Conservation (phyloP, 2,888 invertebrate species). For the Blastobasis lacticolella region DNA sequence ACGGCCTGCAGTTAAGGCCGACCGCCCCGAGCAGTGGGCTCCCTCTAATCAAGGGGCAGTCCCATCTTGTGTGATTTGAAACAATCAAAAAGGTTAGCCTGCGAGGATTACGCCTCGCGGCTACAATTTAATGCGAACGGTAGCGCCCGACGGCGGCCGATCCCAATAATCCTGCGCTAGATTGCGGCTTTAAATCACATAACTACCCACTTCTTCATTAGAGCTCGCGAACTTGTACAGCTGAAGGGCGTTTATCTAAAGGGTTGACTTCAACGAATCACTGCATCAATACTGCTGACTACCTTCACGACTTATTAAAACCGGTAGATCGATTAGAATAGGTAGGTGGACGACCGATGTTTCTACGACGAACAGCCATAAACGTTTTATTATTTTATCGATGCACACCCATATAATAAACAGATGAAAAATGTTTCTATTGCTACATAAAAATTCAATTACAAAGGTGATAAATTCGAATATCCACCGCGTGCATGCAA, state of each 20-base stretch:
- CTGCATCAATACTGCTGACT: background rate
- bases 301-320: constrained; percentile 1
- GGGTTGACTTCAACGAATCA: background rate
- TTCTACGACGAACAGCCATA: constrained; percentile 10
- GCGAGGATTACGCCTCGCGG: constrained; percentile 34
- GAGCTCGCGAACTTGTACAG: background rate
- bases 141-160: constrained; percentile 36
- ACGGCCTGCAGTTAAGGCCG: constrained; percentile 22
- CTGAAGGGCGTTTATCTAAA: background rate
- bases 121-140: constrained; percentile 41
- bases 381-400: constrained; percentile 36
- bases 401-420: constrained; percentile 38
- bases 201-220: constrained; percentile 3
- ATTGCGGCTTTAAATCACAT: constrained; percentile 7
- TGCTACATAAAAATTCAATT: constrained; percentile 49
- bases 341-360: constrained; percentile 2
- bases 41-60: constrained; percentile 59
- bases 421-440: constrained; percentile 38
- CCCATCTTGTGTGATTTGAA: constrained; percentile 61
- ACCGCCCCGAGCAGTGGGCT: constrained; percentile 43
- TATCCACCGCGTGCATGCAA: constrained; percentile 49
- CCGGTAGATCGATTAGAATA: background rate
- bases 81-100: constrained; percentile 38
- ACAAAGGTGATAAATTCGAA: constrained; percentile 51
- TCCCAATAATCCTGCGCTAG: constrained; percentile 20